Conservation (phyloP, 2,113 vertebrate genomes). For the Protomyctophum bolini region DNA sequence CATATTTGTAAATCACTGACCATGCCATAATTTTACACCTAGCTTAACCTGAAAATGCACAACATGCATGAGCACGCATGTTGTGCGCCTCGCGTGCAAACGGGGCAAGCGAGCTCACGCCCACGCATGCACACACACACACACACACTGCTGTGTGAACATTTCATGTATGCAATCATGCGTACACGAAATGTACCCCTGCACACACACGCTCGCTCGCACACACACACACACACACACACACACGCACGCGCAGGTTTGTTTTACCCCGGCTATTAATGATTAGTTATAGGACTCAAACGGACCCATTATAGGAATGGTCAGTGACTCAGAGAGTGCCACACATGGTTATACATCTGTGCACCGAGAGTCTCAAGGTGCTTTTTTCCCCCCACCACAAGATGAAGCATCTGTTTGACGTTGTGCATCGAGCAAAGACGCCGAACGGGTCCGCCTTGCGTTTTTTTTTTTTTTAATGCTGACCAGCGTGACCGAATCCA, state of each 20-base stretch:
- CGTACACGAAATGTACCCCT: not conserved
- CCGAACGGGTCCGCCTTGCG: no score
- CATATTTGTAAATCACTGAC: not conserved
- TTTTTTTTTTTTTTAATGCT: no score
- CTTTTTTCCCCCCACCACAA: no score
- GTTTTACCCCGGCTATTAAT: not conserved
- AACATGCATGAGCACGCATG: no score
- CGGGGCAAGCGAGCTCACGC: not conserved
- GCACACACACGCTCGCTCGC: not conserved
- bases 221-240: slow-evolving; percentile 12
- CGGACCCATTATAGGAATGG: not conserved
- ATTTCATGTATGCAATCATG: slow-evolving; percentile 50
- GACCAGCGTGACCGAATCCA: no score
- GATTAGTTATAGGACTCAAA: not conserved
- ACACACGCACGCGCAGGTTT: not conserved
- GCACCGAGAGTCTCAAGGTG: no score
- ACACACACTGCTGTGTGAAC: not conserved
- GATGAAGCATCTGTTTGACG: no score
- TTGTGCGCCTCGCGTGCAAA: not conserved
- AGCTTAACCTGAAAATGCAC: not conserved
- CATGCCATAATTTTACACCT: not conserved
- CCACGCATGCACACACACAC: slow-evolving; percentile 1
- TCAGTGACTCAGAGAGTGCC: no score
- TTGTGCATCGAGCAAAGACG: no score
- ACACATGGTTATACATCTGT: no score